Evolutionary conservation across 2,797 vertebrate genomes (phyloP), one percentile per base, ranked within the genome.

Genomic region (Diplodus sargus): DNA sequence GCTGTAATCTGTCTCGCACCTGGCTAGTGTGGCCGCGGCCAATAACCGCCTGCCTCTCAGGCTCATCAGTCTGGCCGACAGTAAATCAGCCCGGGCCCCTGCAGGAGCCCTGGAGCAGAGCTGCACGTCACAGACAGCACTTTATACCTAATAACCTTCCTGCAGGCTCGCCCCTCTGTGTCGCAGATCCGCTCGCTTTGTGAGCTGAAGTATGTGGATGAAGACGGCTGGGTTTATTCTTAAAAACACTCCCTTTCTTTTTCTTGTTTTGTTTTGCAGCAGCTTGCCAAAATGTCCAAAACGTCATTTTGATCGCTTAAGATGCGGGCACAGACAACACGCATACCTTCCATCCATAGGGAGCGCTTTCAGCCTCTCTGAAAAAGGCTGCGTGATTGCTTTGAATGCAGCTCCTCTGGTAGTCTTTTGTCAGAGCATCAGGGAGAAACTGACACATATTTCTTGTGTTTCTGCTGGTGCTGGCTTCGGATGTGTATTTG

Each of bases 1-100:
- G 84, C 78, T 79, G 79, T 84, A 91, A 92, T 90, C 85, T 87
- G 58, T 78, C 76, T 77, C 80, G 65, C 81, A 87, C 86, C 79
- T 90, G 86, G 78, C 65, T 70, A 57, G 58, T 59, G 73, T 75
- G 69, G 73, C 65, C 4, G 16, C 58, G 78, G 84, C 87, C 89
- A 88, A 81, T 89, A 85, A 88, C 70, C 42, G 52, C 57, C 72
- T 85, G 74, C 67, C 75, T 85, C 77, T 80, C 80, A 78, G 62
- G 66, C 90, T 92, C 90, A 87, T 91, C 87, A 86, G 74, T 78
- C 77, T 89, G 84, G 54, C 86, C 90, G 81, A 67, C 67, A 72
- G 76, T 81, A 86, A 90, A 88, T 90, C 87, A 87, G 82, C 47
- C 30, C 5, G 47, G 73, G 52, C 22, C 83, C 82, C 85, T 82